Base-by-base conservation (phyloP, 2,797 vertebrate species). In the Rachycentron canadum region DNA sequence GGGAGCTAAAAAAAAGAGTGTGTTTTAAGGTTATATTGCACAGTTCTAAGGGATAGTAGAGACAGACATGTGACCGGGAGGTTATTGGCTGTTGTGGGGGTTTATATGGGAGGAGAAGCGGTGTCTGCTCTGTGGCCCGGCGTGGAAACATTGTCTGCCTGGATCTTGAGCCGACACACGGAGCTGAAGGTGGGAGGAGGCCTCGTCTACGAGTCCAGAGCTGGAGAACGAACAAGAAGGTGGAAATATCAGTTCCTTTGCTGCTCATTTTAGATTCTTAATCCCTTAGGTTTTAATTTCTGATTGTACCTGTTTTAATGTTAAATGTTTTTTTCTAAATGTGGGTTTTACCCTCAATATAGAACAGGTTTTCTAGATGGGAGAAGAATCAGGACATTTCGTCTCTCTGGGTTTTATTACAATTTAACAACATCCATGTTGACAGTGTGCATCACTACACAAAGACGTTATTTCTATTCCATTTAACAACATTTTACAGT, bases 181-280 rank as follows among this genome's bases (percentile, higher is more conserved):
- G 75, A 68, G 40, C 65, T 74, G 73, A 55, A 67, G 56, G 53
- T 11, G 25, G 34, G 63, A 57, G 45, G 49, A 61, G 30, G 73
- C 45, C 32, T 83, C 84, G 19, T 89, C 89, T 95, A 96, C 0
- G 93, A 95, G 72, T 95, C 95, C 85, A 94, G 69, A 63, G 79
- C 95, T 95, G 86, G 26, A 72, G 60, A 41, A 58, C 2, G 56
- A 47, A 62, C 0, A 14, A 58, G 10, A 64, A 25, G 21, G 10
- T 10, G 14, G 0, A 61, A 64, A 69, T 30, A 56, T 56, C 25
- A 32, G 3, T 47, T 50, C 17, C 3, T 40, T 30, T 0, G 21
- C n/a, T 45, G 28, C 11, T 32, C n/a, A n/a, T n/a, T n/a, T n/a
- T n/a, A n/a, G n/a, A n/a, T n/a, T n/a, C n/a, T n/a, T n/a, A n/a